Conservation (phyloP, 2,888 invertebrate genomes). For the Dicyrtomina minuta region DNA sequence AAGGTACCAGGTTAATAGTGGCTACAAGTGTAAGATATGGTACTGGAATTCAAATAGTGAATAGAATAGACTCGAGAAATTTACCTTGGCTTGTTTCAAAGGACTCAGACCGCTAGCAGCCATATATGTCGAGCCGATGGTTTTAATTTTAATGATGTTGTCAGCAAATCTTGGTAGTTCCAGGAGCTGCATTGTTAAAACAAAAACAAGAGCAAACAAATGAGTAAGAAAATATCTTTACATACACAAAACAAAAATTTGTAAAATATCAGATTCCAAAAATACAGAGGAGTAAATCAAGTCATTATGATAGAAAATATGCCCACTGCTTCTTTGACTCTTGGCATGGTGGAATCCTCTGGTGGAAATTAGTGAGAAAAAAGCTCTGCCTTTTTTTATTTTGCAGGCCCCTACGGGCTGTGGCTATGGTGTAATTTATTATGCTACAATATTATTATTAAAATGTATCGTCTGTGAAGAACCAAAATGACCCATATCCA, state of each 20-base stretch:
- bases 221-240: too few relatives aligned
- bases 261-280: background rate
- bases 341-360: too few relatives aligned
- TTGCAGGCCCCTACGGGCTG: too few relatives aligned
- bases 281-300: too few relatives aligned
- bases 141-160: constrained; percentile 86
- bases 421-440: too few relatives aligned
- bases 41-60: too few relatives aligned
- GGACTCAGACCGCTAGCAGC: constrained; percentile 89
- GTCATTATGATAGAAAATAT: too few relatives aligned
- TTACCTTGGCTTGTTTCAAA: constrained; percentile 64
- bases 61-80: background rate
- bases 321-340: too few relatives aligned
- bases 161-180: constrained; percentile 82
- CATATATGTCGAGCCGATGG: constrained; percentile 93
- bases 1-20: too few relatives aligned
- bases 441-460: background rate
- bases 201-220: constrained; percentile 37
- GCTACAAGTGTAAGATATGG: too few relatives aligned
- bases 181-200: constrained; percentile 66
- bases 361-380: background rate
- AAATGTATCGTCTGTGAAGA: too few relatives aligned
- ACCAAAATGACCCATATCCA: too few relatives aligned
- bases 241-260: background rate
- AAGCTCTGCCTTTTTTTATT: background rate